Evolutionary conservation across 2,888 invertebrate species (phyloP), one percentile per base, ranked within the genome.

Genomic region (Heliconius charithonia): DNA sequence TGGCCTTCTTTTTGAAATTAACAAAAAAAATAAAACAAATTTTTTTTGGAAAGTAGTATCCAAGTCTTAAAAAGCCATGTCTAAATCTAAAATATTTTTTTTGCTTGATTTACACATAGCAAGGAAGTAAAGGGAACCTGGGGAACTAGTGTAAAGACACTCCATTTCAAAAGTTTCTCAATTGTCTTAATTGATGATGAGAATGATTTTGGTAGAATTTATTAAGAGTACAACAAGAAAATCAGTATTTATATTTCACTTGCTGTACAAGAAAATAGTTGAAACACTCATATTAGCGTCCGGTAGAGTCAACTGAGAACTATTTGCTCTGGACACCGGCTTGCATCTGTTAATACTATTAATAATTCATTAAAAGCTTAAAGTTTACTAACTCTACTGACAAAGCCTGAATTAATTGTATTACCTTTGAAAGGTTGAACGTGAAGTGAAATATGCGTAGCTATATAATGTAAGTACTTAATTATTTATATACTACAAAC

Each of bases 291-390:
- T 51, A 62, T 80, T 75, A 62, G 72, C 67, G 78, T 66, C 62
- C 71, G 69, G 16, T 66, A 62, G 77, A 77, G 80, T 80, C 80
- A 80, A 78, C 78, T 27, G 59, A 66, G 72, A 72, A 77, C 62
- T 78, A 80, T 80, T 75, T 75, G 72, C 59, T 65, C 70, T 77
- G 59, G 76, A 70, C 66, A 32, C 66, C 59, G 27, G 66, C 37
- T 27, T 65, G 77, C 56, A 73, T 67, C 51, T 51, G 51, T 25
- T 51, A 65, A 72, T 77, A 73, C 32, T 56, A 37, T 37, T 37
- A 66, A 76, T 63, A 41, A 32, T n/a, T 19, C 32, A 32, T 51
- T 41, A 72, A 29, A 29, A 19, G 32, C 71, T 56, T 72, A 25
- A 71, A 72, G 51, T 66, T 62, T 69, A 69, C 13, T 45, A 29